phyloP scores from a whole-genome alignment of 2,888 invertebrate genomes.

The Branchipolynoe longqiensis region DNA sequence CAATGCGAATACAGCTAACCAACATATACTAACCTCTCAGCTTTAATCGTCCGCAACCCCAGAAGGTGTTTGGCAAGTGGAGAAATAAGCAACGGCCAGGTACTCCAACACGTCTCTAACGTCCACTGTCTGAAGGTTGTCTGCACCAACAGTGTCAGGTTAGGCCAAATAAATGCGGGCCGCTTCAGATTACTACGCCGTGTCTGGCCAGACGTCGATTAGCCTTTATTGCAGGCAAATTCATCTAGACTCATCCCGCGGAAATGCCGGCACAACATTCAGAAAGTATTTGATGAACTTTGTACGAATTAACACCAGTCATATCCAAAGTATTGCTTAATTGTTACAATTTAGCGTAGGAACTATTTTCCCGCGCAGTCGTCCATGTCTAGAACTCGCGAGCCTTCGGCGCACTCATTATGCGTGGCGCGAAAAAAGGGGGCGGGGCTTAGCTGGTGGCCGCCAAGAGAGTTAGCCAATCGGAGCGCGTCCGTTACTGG shows the following conservation, averaged over 20 bases:
- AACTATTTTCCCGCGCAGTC: constrained; percentile 20
- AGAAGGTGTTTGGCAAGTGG: not conserved
- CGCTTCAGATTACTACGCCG: not conserved
- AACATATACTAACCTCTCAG: not conserved
- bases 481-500: not conserved
- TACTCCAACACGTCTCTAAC: not conserved
- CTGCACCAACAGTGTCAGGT: not conserved
- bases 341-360: not conserved
- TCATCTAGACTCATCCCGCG: too few species aligned
- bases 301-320: too few species aligned
- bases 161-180: not conserved
- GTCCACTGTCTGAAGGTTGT: not conserved
- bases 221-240: too few species aligned
- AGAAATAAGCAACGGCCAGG: not conserved
- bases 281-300: not conserved
- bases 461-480: not conserved
- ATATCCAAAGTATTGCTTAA: too few species aligned
- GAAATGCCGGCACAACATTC: too few species aligned
- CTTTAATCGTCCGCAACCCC: not conserved
- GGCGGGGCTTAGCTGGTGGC: constrained; percentile 5
- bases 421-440: constrained; percentile 54
- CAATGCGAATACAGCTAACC: not conserved
- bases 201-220: not conserved
- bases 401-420: constrained; percentile 26
- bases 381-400: not conserved